phyloP scores from a whole-genome alignment of 2,888 invertebrate genomes.

The Sarcophaga caerulescens region DNA sequence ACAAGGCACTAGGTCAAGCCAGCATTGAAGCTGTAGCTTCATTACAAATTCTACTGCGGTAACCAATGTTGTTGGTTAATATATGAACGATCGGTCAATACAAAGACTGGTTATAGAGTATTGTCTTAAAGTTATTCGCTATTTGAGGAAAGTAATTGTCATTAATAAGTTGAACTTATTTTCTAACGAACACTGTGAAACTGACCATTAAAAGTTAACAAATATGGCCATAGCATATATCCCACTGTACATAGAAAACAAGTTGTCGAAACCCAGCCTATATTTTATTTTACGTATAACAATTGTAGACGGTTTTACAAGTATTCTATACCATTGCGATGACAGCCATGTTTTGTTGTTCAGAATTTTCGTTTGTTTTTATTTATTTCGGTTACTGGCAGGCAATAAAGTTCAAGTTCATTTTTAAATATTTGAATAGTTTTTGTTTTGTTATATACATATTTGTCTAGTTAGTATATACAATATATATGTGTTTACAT shows the following conservation, averaged over 20 bases:
- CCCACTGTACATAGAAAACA: neutral
- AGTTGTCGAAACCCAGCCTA: neutral
- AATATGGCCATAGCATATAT: slow-evolving; percentile 38
- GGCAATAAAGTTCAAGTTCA: neutral
- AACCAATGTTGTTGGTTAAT: no score
- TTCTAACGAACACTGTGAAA: no score
- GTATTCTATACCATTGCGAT: neutral
- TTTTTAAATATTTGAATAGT: neutral
- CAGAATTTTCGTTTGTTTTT: neutral
- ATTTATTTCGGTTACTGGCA: neutral
- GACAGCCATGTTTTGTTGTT: neutral
- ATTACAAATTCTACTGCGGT: no score
- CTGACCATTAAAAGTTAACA: neutral
- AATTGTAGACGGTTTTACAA: neutral
- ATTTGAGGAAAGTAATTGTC: no score
- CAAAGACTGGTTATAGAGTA: no score
- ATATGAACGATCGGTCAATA: no score
- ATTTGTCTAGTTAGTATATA: neutral
- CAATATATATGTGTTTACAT: neutral
- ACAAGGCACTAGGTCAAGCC: no score
- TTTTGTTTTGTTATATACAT: neutral
- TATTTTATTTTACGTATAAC: neutral
- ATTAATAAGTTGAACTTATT: no score
- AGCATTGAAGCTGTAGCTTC: no score
- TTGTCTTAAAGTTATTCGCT: no score